Conservation (phyloP, 23 tunicate genomes). For the Ciona savignyi region DNA sequence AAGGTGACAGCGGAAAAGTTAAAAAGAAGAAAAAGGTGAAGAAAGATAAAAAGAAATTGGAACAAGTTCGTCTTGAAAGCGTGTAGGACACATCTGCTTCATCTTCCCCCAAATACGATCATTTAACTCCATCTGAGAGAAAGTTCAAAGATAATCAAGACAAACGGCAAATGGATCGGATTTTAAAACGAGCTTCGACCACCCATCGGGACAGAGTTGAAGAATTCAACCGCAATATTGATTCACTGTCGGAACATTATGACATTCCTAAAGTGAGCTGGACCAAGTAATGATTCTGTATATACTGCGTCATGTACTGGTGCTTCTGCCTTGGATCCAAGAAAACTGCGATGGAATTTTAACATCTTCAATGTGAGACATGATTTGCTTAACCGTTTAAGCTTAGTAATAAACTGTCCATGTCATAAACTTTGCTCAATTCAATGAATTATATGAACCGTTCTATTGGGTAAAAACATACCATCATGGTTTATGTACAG, state of each 20-base stretch:
- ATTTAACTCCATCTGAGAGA: constrained; percentile 57
- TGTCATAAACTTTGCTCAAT: no score
- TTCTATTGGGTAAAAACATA: no score
- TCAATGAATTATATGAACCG: no score
- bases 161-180: constrained; percentile 67
- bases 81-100: constrained; percentile 2
- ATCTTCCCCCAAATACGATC: constrained; percentile 29
- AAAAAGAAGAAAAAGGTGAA: constrained; percentile 80
- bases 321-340: no score
- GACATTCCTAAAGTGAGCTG: constrained; percentile 95
- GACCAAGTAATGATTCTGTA: constrained; percentile 89
- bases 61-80: constrained; percentile 29
- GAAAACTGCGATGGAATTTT: no score
- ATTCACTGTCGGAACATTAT: constrained; percentile 75
- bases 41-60: constrained; percentile 56
- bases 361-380: no score
- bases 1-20: constrained; percentile 76
- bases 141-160: constrained; percentile 67
- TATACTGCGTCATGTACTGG: no score
- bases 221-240: constrained; percentile 82
- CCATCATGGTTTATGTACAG: no score
- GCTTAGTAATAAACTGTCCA: no score
- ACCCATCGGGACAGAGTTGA: constrained; percentile 89
- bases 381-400: no score
- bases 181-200: constrained; percentile 62